Percentiles rank a stretch among this genome's conserved stretches.
These are phyloP conservation scores for Thalpophila matura DNA, from an alignment of 2,888 invertebrate species.

Conservation along the genomic window DNA sequence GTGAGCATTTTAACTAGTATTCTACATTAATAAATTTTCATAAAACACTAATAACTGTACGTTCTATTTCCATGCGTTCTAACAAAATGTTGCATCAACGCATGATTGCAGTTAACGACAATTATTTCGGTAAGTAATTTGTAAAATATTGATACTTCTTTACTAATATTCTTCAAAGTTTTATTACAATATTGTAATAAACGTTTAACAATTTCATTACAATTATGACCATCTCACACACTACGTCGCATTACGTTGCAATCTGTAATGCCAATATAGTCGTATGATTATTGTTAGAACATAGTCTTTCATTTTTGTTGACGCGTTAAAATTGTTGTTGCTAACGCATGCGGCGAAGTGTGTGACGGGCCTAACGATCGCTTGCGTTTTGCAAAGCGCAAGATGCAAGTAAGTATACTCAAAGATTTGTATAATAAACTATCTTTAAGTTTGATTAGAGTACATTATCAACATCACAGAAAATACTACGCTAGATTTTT, in stretches of 20 bases:
- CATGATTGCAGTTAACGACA: conserved; percentile 97
- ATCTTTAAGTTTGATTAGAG: background rate
- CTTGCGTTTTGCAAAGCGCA: conserved; percentile 55
- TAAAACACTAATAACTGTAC: conserved; percentile 72
- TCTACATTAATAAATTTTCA: conserved; percentile 52
- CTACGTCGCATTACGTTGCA: conserved; percentile 57
- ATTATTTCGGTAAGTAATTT: conserved; percentile 98
- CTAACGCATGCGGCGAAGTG: conserved; percentile 66
- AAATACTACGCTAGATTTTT: background rate
- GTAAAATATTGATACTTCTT: conserved; percentile 52
- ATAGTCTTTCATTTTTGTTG: conserved; percentile 33
- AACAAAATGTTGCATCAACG: conserved; percentile 85
- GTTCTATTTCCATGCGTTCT: conserved; percentile 88
- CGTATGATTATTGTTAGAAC: conserved; percentile 42
- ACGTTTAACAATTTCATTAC: background rate
- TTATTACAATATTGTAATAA: conserved; percentile 7
- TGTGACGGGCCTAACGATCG: conserved; percentile 59
- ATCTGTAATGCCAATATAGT: conserved; percentile 40
- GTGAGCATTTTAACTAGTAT: conserved; percentile 57
- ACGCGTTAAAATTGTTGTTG: conserved; percentile 57
- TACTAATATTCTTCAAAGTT: conserved; percentile 48
- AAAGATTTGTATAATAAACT: conserved; percentile 12
- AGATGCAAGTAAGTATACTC: conserved; percentile 59
- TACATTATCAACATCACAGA: background rate
- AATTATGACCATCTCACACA: conserved; percentile 55